phyloP scores from a whole-genome alignment of 2,113 vertebrate genomes.

The Mus pahari region DNA sequence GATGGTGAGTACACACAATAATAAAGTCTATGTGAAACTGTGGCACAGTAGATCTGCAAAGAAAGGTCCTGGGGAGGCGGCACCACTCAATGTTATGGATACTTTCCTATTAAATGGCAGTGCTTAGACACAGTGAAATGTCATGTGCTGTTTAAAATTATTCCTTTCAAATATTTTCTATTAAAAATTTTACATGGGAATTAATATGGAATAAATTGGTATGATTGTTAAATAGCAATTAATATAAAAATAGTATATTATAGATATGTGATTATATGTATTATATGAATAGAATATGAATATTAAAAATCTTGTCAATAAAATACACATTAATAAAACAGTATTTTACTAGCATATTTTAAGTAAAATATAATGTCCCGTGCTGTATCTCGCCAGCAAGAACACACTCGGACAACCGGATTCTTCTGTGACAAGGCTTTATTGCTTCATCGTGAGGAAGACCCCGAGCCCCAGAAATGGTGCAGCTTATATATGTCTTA shows the following conservation, averaged over 20 bases:
- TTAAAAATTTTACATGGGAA: not conserved
- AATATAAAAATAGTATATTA: not conserved
- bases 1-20: not conserved
- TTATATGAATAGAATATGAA: not conserved
- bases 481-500: too few relatives aligned
- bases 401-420: too few relatives aligned
- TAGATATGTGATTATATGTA: not conserved
- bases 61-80: not conserved
- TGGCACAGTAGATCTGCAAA: not conserved
- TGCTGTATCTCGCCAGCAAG: too few relatives aligned
- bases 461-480: too few relatives aligned
- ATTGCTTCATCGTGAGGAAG: too few relatives aligned
- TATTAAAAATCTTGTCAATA: not conserved
- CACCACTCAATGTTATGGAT: not conserved
- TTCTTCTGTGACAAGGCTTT: too few relatives aligned
- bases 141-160: not conserved
- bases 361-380: not conserved
- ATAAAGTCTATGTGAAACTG: not conserved
- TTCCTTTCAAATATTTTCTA: not conserved
- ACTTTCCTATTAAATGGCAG: constrained; percentile 7
- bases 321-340: not conserved
- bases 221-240: not conserved
- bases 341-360: constrained; percentile 14
- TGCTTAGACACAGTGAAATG: constrained; percentile 8
- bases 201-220: not conserved